Evolutionary conservation across 1,140 invertebrate species (phyloP).

Genomic region (Himalopsyche phryganea): DNA sequence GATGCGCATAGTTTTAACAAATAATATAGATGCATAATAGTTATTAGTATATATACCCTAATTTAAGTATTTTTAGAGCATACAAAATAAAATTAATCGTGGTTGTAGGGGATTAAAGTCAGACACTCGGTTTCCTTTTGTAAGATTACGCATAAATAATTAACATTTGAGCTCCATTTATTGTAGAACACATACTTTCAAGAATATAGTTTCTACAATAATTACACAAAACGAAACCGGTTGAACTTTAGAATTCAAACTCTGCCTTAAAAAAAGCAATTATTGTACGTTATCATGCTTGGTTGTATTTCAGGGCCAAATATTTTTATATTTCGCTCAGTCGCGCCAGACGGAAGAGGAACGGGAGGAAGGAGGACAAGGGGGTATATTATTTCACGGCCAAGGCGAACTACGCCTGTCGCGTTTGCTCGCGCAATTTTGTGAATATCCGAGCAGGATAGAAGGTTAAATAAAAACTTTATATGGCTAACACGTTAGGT

Average conservation of each 20-base stretch:
- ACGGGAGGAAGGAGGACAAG: background rate
- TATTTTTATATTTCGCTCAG: background rate
- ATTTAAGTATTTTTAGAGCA: too few relatives aligned
- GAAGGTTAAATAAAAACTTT: background rate
- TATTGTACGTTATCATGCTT: background rate
- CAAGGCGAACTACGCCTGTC: constrained; percentile 6
- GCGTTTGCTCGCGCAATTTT: constrained; percentile 1
- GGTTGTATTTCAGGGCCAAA: background rate
- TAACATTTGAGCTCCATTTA: too few relatives aligned
- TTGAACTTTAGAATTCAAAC: constrained; percentile 3
- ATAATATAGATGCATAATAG: too few relatives aligned
- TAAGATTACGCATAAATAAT: too few relatives aligned
- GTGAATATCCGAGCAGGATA: too few relatives aligned
- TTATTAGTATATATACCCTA: too few relatives aligned
- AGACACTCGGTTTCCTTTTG: too few relatives aligned
- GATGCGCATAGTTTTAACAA: too few relatives aligned
- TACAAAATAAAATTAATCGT: too few relatives aligned
- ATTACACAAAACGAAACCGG: background rate
- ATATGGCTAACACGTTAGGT: background rate
- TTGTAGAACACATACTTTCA: too few relatives aligned
- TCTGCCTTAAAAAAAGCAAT: background rate
- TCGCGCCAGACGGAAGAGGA: background rate
- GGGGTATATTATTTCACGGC: constrained; percentile 15
- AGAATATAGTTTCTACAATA: too few relatives aligned
- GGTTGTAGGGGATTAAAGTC: too few relatives aligned